These are phyloP conservation scores for Macropodus opercularis DNA, from an alignment of 2,797 vertebrate species.

Conservation along the genomic window DNA sequence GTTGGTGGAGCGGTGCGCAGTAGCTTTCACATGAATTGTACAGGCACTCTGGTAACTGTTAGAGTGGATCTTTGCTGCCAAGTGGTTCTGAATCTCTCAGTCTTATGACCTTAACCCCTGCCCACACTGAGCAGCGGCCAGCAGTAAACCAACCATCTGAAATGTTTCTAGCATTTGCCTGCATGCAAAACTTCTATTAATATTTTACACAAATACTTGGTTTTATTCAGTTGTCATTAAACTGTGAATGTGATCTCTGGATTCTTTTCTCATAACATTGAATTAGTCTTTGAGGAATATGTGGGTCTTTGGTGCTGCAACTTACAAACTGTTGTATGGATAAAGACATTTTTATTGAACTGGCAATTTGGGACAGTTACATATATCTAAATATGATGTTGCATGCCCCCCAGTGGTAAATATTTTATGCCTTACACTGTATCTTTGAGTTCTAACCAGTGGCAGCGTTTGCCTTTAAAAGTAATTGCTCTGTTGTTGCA, in stretches of 20 bases:
- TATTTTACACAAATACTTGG: constrained; percentile 20
- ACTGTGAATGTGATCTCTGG: background rate
- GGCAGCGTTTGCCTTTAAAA: constrained; percentile 23
- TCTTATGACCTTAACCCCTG: constrained; percentile 64
- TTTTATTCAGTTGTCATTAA: constrained; percentile 22
- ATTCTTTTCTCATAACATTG: background rate
- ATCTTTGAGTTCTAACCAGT: constrained; percentile 20
- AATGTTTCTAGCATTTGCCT: constrained; percentile 47
- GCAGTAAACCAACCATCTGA: constrained; percentile 62
- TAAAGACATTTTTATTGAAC: background rate
- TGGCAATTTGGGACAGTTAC: background rate
- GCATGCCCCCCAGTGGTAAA: constrained; percentile 3
- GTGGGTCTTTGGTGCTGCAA: constrained; percentile 3
- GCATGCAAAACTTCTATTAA: constrained; percentile 36
- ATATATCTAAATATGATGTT: constrained; percentile 3
- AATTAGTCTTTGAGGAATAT: constrained; percentile 6
- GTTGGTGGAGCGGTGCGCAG: background rate
- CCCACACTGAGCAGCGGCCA: constrained; percentile 50
- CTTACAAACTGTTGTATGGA: background rate
- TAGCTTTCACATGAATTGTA: constrained; percentile 6
- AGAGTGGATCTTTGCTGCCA: constrained; percentile 31
- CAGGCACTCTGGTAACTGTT: background rate
- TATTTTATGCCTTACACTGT: constrained; percentile 16
- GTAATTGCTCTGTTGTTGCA: constrained; percentile 32
- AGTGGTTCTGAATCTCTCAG: constrained; percentile 41